phyloP scores from a whole-genome alignment of 2,797 vertebrate genomes.

The Fringilla coelebs region DNA sequence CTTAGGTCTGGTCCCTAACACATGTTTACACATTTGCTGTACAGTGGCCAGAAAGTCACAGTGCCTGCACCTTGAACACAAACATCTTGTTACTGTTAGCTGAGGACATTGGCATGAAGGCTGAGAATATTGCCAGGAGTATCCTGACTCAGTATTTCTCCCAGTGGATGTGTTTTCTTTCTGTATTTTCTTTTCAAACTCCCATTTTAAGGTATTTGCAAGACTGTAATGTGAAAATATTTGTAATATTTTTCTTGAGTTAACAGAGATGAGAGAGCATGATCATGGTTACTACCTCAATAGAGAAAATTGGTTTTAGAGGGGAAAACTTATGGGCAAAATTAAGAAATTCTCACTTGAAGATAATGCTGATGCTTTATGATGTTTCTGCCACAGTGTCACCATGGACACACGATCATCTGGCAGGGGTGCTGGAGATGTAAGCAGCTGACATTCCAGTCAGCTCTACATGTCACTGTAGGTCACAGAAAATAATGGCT shows the following conservation, averaged over 20 bases:
- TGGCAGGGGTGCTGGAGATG: not conserved
- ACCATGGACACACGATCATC: not conserved
- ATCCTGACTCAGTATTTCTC: not conserved
- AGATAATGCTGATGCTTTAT: not conserved
- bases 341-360: not conserved
- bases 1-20: not conserved
- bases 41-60: not conserved
- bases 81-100: not conserved
- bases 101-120: not conserved
- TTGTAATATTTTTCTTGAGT: not conserved
- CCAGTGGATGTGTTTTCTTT: rapidly evolving
- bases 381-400: not conserved
- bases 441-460: not conserved
- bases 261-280: not conserved
- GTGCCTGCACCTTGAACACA: not conserved
- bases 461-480: not conserved
- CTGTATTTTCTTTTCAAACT: not conserved
- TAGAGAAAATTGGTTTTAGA: not conserved
- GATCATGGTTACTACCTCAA: not conserved
- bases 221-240: not conserved
- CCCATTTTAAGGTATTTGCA: not conserved
- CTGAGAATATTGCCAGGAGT: not conserved
- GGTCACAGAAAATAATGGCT: not conserved
- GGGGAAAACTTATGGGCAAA: not conserved
- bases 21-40: not conserved